A percentile compares a stretch with the other conserved stretches of the same genome.
Evolutionary conservation across 2,888 invertebrate genomes (phyloP).

Genomic region (Cylloceria caligata): DNA sequence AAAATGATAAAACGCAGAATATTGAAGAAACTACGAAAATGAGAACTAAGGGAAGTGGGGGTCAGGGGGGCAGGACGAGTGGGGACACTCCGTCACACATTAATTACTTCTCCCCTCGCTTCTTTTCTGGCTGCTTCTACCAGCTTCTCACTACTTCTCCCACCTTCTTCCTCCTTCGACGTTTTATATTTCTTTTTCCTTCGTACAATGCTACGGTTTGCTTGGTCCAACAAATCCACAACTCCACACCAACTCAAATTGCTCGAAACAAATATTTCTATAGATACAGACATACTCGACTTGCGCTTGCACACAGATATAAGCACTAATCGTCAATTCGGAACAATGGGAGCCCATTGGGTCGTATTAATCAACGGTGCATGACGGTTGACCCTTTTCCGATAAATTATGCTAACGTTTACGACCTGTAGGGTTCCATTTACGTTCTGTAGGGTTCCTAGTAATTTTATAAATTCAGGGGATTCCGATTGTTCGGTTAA

Average conservation of each 20-base stretch:
- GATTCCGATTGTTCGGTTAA: not conserved
- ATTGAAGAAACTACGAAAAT: conserved; percentile 17
- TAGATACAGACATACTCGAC: not conserved
- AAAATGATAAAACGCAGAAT: not conserved
- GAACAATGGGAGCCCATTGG: not conserved
- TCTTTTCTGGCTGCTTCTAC: conserved; percentile 59
- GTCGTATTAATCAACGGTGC: not conserved
- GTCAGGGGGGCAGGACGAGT: conserved; percentile 45
- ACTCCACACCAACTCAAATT: conserved; percentile 22
- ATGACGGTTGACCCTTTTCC: not conserved
- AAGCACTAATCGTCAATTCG: not conserved
- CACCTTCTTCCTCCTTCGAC: not conserved
- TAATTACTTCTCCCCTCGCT: conserved; percentile 82
- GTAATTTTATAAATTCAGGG: not conserved
- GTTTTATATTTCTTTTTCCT: conserved; percentile 9
- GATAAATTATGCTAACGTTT: not conserved
- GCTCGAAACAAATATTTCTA: conserved; percentile 10
- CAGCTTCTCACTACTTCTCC: conserved; percentile 24
- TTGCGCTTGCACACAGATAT: not conserved
- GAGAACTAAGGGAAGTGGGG: conserved; percentile 4
- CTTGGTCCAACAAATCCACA: not conserved
- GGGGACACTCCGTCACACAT: conserved; percentile 81
- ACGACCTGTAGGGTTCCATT: not conserved
- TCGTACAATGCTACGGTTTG: conserved; percentile 3
- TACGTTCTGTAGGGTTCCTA: not conserved